These are phyloP conservation scores for Synanthedon andrenaeformis DNA, from an alignment of 2,888 invertebrate genomes.

Conservation along the genomic window DNA sequence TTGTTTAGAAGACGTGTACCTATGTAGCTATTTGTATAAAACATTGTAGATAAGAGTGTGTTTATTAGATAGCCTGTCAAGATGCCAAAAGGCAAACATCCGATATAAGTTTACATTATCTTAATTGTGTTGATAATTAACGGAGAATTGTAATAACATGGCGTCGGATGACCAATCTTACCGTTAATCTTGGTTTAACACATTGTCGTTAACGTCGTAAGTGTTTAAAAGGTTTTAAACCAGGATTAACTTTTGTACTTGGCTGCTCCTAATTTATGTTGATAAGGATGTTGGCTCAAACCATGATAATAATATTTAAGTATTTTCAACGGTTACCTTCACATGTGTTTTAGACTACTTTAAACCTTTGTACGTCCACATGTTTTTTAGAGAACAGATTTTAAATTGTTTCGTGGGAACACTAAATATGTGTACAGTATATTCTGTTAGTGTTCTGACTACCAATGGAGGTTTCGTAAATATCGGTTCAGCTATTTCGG, in stretches of 20 bases:
- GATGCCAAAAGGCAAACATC: conserved; percentile 17
- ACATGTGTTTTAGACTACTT: too few species aligned
- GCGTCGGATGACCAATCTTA: conserved; percentile 8
- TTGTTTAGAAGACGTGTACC: not conserved
- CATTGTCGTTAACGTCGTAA: not conserved
- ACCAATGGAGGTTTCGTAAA: too few species aligned
- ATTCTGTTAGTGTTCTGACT: too few species aligned
- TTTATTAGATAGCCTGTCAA: not conserved
- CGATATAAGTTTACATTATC: conserved; percentile 30
- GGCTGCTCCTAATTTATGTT: not conserved
- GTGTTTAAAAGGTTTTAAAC: not conserved
- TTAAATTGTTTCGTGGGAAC: too few species aligned
- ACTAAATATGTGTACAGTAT: too few species aligned
- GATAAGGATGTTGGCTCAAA: too few species aligned
- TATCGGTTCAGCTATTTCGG: too few species aligned
- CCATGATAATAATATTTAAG: too few species aligned
- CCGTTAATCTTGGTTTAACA: conserved; percentile 7
- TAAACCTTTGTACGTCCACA: too few species aligned
- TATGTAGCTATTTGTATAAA: not conserved
- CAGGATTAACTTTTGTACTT: not conserved
- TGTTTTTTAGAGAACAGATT: too few species aligned
- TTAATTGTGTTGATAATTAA: conserved; percentile 36
- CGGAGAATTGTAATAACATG: conserved; percentile 5
- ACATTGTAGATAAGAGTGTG: not conserved
- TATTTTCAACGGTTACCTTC: too few species aligned